Evolutionary conservation across 2,888 invertebrate species (phyloP).

Genomic region (Mellilla xanthometata): DNA sequence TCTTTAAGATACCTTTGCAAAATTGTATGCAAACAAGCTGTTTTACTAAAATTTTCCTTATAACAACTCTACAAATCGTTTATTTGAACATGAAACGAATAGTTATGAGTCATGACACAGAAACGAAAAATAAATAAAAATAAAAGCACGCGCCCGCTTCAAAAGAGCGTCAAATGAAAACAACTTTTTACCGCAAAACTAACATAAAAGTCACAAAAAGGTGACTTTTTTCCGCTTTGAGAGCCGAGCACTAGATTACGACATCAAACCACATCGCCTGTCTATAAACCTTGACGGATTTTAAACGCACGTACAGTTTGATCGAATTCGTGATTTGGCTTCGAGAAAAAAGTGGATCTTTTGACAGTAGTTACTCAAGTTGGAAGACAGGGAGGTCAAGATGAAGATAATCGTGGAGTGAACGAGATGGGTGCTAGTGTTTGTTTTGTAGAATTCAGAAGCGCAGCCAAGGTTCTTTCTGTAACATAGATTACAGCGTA

Average conservation of each 20-base stretch:
- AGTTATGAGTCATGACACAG: conserved; percentile 26
- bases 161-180: conserved; percentile 38
- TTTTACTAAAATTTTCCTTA: too few species aligned
- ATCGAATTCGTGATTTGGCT: conserved; percentile 54
- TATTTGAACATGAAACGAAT: conserved; percentile 8
- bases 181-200: conserved; percentile 49
- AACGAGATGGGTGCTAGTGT: conserved; percentile 4
- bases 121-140: conserved; percentile 22
- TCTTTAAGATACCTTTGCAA: too few species aligned
- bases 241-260: conserved; percentile 46
- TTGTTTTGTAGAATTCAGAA: too few species aligned
- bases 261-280: conserved; percentile 59
- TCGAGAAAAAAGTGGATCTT: conserved; percentile 51
- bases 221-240: conserved; percentile 33
- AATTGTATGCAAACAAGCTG: too few species aligned
- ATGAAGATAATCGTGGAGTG: background rate
- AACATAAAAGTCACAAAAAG: conserved; percentile 49
- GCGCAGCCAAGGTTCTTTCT: too few species aligned
- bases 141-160: conserved; percentile 40
- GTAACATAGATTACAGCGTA: too few species aligned
- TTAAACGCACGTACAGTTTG: conserved; percentile 62
- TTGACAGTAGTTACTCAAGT: conserved; percentile 17
- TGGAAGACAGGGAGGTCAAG: conserved; percentile 4
- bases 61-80: background rate
- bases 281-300: conserved; percentile 38